These are phyloP conservation scores for Rousettus madagascariensis DNA, from an alignment of 2,797 vertebrate genomes.

Conservation along the genomic window DNA sequence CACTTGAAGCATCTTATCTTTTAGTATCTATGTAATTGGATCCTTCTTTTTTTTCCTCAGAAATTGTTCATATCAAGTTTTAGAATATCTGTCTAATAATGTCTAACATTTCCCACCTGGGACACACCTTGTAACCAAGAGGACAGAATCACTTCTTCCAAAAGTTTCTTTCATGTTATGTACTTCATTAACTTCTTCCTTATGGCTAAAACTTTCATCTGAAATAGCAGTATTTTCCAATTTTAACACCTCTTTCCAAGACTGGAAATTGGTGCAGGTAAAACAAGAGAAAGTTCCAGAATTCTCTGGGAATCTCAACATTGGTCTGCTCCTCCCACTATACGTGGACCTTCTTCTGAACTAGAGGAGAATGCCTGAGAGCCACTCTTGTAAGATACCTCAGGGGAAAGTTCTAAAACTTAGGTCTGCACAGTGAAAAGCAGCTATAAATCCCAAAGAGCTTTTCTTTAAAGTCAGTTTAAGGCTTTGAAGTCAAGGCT, in stretches of 20 bases:
- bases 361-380: not conserved
- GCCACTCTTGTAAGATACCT: not conserved
- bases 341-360: not conserved
- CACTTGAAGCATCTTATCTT: not conserved
- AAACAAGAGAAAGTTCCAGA: not conserved
- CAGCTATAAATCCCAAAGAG: not conserved
- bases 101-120: not conserved
- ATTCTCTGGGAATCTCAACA: not conserved
- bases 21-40: not conserved
- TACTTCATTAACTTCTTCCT: not conserved
- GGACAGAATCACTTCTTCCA: not conserved
- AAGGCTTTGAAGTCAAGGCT: constrained; percentile 58
- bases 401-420: constrained; percentile 4
- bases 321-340: not conserved
- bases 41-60: not conserved
- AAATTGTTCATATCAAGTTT: not conserved
- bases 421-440: not conserved
- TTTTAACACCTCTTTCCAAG: not conserved
- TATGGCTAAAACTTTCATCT: not conserved
- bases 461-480: constrained; percentile 46
- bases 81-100: not conserved
- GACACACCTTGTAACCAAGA: not conserved
- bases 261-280: not conserved
- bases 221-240: not conserved
- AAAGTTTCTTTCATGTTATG: not conserved